These are phyloP conservation scores for Gortyna flavago DNA, from an alignment of 2,888 invertebrate species.

Conservation along the genomic window DNA sequence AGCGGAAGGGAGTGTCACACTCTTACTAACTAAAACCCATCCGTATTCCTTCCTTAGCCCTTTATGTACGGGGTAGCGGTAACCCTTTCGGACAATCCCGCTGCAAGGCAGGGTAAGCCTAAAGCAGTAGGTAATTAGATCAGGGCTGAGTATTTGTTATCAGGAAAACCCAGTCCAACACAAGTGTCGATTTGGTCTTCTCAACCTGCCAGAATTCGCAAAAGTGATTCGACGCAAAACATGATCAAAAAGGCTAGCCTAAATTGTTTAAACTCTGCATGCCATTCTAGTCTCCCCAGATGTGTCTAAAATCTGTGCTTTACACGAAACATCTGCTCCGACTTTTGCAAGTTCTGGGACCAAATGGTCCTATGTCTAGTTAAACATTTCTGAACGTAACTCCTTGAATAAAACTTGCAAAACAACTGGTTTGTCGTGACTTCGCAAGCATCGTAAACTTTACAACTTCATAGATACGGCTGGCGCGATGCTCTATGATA, in stretches of 20 bases:
- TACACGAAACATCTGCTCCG: constrained; percentile 10
- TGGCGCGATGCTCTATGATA: constrained; percentile 24
- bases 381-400: constrained; percentile 14
- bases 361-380: constrained; percentile 2
- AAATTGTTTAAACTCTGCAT: not conserved
- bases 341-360: not conserved
- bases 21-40: too few relatives aligned
- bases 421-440: constrained; percentile 36
- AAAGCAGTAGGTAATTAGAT: not conserved
- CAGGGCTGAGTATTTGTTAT: not conserved
- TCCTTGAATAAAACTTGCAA: constrained; percentile 28
- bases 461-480: constrained; percentile 54
- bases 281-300: not conserved
- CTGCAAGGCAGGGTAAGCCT: not conserved
- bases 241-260: not conserved
- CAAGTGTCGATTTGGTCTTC: not conserved
- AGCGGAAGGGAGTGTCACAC: too few relatives aligned
- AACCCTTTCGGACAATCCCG: too few relatives aligned
- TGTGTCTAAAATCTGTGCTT: constrained; percentile 4
- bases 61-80: too few relatives aligned
- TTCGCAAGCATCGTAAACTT: constrained; percentile 40
- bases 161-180: not conserved
- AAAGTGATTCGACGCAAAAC: not conserved
- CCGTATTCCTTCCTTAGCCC: too few relatives aligned
- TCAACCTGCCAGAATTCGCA: not conserved